Base-by-base conservation (phyloP, 1,140 invertebrate species). In the Bombus waltoni region DNA sequence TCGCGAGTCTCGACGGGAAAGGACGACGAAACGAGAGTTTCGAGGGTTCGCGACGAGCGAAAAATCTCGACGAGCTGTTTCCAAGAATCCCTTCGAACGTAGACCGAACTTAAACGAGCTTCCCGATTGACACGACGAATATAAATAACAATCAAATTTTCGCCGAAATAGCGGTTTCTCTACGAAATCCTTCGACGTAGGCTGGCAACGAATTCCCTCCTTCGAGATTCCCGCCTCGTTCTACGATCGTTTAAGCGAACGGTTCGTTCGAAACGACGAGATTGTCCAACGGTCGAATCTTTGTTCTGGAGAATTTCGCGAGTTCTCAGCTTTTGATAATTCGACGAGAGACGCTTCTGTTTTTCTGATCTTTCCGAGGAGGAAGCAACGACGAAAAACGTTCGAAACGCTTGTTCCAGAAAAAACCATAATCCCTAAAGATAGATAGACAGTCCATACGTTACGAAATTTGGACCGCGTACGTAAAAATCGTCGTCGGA, bases 71-170 rank as follows among this genome's bases (percentile, higher is more conserved):
- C 32, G 44, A 35, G 4, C 18, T n/a, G 9, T 38, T 47, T 5
- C 66, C 35, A 18, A n/a, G 10, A 47, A 4, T 40, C 13, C 15
- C 47, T 18, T 3, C 1, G 10, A 10, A 28, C 68, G 35, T 18
- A 28, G 6, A 13, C 25, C 11, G 68, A 32, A 44, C 59, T 65
- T 32, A 11, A 74, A 74, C 70, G n/a, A 82, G 53, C 57, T 65
- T 18, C 25, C 8, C 6, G 47, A 65, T 40, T 25, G 28, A 1
- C 40, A 35, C 42, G 68, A 44, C 80, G 70, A 65, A 62, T 74
- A 82, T 74, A 82, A 82, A 74, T 74, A 73, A 82, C 57, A 73
- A 73, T 73, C 42, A 81, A 81, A 73, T 62, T 40, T 80, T 13
- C 15, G 1, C 3, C 22, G 25, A 3, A 35, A 42, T 81, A 53